phyloP scores from a whole-genome alignment of 2,797 vertebrate genomes.

The Pachyuromys duprasi region DNA sequence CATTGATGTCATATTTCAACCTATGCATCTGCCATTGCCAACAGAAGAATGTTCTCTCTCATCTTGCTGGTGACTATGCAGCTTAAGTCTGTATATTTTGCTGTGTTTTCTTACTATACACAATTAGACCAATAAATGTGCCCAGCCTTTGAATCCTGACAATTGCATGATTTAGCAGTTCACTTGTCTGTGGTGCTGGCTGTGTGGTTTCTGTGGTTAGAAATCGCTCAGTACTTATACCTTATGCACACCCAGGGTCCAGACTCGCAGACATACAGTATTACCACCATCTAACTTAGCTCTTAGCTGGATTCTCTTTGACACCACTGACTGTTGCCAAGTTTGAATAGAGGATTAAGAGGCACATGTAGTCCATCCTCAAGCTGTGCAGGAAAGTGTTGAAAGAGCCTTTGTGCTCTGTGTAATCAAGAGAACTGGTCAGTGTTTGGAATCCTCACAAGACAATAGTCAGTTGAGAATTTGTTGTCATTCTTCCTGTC shows the following conservation, averaged over 20 bases:
- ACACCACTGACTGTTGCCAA: conserved; percentile 57
- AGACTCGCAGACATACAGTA: not conserved
- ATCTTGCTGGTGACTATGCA: not conserved
- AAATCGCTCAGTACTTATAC: conserved; percentile 33
- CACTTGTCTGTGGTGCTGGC: conserved; percentile 25
- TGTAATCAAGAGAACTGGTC: conserved; percentile 56
- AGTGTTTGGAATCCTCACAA: conserved; percentile 60
- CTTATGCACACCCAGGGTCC: not conserved
- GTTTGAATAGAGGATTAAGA: conserved; percentile 73
- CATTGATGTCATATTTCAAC: conserved; percentile 27
- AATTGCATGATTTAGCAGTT: conserved; percentile 32
- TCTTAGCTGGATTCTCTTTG: conserved; percentile 52
- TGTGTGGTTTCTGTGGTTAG: conserved; percentile 59
- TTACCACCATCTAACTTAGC: conserved; percentile 15
- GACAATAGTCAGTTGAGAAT: conserved; percentile 71
- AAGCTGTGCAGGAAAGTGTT: conserved; percentile 38
- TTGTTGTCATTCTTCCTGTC: conserved; percentile 66
- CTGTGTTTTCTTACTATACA: not conserved
- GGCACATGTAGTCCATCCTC: conserved; percentile 64
- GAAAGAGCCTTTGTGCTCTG: conserved; percentile 67
- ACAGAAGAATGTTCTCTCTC: conserved; percentile 22
- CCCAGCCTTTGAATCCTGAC: conserved; percentile 11
- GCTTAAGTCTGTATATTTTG: conserved; percentile 34
- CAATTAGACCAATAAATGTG: conserved; percentile 7
- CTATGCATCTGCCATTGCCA: not conserved